Conservation (phyloP, 2,888 invertebrate species). For the Agonopterix subpropinquella region DNA sequence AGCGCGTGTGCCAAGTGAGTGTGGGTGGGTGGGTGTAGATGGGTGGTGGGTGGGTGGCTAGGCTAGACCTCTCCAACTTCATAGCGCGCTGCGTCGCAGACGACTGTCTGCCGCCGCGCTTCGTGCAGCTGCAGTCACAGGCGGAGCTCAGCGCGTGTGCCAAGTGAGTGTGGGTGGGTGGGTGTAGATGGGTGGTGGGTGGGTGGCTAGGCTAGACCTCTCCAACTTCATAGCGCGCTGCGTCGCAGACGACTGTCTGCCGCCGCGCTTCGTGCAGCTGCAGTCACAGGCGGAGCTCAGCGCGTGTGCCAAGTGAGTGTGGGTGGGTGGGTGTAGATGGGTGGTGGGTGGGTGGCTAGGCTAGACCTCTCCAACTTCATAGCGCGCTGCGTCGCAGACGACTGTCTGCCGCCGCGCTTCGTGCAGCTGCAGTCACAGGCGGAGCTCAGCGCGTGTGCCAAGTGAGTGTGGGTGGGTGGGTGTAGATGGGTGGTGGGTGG, state of each 20-base stretch:
- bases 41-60: too few species aligned
- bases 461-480: too few species aligned
- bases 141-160: conserved; percentile 31
- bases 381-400: conserved; percentile 94
- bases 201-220: conserved; percentile 55
- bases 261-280: conserved; percentile 86
- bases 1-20: too few species aligned
- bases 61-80: conserved; percentile 83
- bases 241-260: conserved; percentile 94
- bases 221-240: conserved; percentile 95
- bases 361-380: conserved; percentile 87
- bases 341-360: too few species aligned
- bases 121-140: conserved; percentile 77
- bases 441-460: conserved; percentile 40
- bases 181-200: too few species aligned
- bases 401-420: conserved; percentile 92
- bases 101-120: conserved; percentile 93
- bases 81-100: conserved; percentile 95
- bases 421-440: conserved; percentile 73
- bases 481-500: too few species aligned
- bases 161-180: too few species aligned
- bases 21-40: too few species aligned
- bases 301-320: too few species aligned
- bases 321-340: too few species aligned
- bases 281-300: conserved; percentile 48